Evolutionary conservation across 1,140 invertebrate species (phyloP), one percentile per base, ranked within the genome.

Genomic region (Drosophila ironensis): DNA sequence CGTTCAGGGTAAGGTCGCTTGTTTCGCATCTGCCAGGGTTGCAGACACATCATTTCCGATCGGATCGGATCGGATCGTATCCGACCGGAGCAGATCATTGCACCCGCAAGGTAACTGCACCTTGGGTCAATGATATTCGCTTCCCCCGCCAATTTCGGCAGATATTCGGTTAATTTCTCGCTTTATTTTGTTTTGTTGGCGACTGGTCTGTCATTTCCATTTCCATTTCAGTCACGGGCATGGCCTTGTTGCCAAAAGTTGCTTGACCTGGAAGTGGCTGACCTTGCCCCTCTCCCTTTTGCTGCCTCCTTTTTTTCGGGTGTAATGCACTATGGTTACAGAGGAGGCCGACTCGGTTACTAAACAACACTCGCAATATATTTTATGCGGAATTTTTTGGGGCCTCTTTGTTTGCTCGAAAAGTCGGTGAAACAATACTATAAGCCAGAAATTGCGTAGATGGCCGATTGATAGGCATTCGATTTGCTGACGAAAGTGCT

Each of bases 101-200:
- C 59, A 80, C 78, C 57, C 17, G 51, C 78, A 86, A 86, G 80
- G 80, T 86, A 86, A 86, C 53, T 87, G 80, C 80, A 87, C 80
- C 71, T 72, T 80, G 75, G 81, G 81, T 86, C 80, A 87, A 80
- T 86, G 81, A 60, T 59, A 86, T 84, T 50, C 37, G 41, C 56
- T 61, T 28, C 56, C 61, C 38, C 59, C 38, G 30, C 45, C 45
- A 72, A 42, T 52, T 42, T 52, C 12, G 46, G 24, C 60, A 38
- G 46, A 44, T 68, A 46, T 69, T 70, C 27, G 19, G 35, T 66
- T 27, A 22, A 24, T 37, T 48, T 64, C n/a, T 38, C 27, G 20
- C 20, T 57, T 48, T 64, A 19, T 40, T 47, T 46, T 47, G 30
- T 45, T 46, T 14, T 67, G 19, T 70, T 51, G 25, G 44, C 57